Base-by-base conservation (phyloP, 1,140 invertebrate genomes). In the Heterodera carotae region DNA sequence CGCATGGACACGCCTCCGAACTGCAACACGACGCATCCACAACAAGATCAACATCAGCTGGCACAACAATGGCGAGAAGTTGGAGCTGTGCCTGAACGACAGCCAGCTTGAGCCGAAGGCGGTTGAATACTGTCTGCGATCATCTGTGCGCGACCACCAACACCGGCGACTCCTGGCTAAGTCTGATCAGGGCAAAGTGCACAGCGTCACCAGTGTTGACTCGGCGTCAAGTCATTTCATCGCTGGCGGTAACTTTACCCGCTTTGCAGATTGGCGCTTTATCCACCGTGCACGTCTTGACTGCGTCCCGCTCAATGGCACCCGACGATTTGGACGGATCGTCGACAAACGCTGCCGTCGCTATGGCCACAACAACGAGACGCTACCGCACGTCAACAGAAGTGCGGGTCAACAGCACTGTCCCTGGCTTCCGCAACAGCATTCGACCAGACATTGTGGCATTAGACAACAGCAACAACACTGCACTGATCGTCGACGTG, bases 151-250 rank as follows among this genome's bases (percentile, higher is more conserved):
- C 29, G n/a, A 31, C n/a, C 7, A 69, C 64, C 69, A 31, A 2
- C 39, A n/a, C 22, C 56, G 12, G 8, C 43, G 34, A 2, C 76
- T 77, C 22, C 27, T 34, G 0, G 34, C 72, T 7, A 77, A 66
- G 56, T 60, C 74, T 1, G 76, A 77, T 29, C 76, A 77, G 34
- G 76, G 76, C 2, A 77, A 77, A 18, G 56, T 70, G 4, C n/a
- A 15, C n/a, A 29, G 25, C n/a, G n/a, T 77, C 48, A 25, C 36
- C 2, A 29, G 76, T 7, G 73, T 22, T n/a, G 6, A 18, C 1
- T 12, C 27, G 10, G 72, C 66, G 2, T 29, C 34, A 39, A 34
- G 33, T 4, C 75, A 53, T 8, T 64, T 75, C 27, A 72, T 39
- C 4, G 12, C 31, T 18, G 53, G 29, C 43, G 36, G 68, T 15